Base-by-base conservation (phyloP, 2,113 vertebrate species). In the Crotalus viridis region DNA sequence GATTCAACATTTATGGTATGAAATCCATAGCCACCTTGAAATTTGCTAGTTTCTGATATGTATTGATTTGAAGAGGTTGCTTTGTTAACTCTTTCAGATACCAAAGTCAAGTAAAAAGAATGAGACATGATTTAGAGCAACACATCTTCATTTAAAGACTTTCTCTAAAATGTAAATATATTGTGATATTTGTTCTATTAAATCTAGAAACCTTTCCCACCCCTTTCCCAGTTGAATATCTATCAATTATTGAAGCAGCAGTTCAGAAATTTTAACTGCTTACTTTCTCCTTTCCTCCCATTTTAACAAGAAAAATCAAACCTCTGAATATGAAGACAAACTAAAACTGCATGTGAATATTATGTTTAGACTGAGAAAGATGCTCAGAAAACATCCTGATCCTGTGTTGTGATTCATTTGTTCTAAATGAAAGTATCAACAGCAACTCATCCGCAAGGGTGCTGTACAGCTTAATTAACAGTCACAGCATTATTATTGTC, bases 381-480 rank as follows among this genome's bases (percentile, higher is more conserved):
- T 51, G 26, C 55, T 86, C 39, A 21, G 55, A 28, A 57, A 81
- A 90, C n/a, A 19, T 89, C 88, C 26, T 59, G 39, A 48, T 46
- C 61, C 39, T 89, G 39, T 48, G 46, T 57, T 61, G 39, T 22
- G 57, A 61, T 89, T 59, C 1, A 59, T 81, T 54, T 81, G 10
- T 54, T n/a, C 12, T 17, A 87, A 74, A 69, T 51, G 59, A 93
- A 43, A 21, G 85, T 26, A 52, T 87, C 48, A 87, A 87, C 13
- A 91, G 91, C 59, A 46, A 57, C 22, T 54, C 59, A 87, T 88
- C 95, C 85, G 3, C 89, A 74, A 74, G 21, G 59, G 54, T 54
- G 74, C 33, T 81, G 19, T 43, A 94, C 56, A 52, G 69, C 21
- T 87, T 48, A 85, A 89, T 85, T 91, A 91, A 87, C 24, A 43